Evolutionary conservation across 2,113 vertebrate species (phyloP), one percentile per base, ranked within the genome.

Genomic region (Apteryx mantelli): DNA sequence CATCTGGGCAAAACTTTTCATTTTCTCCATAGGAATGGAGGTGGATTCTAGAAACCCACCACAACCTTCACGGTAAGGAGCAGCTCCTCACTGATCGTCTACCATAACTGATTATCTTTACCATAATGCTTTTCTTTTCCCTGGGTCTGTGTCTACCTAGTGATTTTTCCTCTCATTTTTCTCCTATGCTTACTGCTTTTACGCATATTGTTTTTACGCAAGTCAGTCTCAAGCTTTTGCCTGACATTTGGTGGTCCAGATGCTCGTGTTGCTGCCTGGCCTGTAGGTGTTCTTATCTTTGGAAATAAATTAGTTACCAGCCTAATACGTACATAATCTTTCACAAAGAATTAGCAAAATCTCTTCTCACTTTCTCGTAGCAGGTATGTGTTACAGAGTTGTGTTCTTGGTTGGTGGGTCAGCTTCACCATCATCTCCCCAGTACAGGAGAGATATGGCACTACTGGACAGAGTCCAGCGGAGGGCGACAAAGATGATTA

Each of bases 231-330:
- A 64, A 92, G n/a, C 8, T 66, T 73, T 93, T 89, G 19, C 77
- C 61, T 91, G 80, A 66, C 89, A 89, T 95, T 93, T 95, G 91
- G 81, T 84, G 11, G 77, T 91, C 86, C 92, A 96, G 94, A 82
- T 94, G 95, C 80, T 97, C 83, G 30, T 3, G 32, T 91, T 2
- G 3, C 70, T 88, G 78, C 53, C 86, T 4, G 6, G 82, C 84
- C 66, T 77, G 66, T 70, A 71, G 63, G 53, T 89, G 70, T 86
- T 32, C 58, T 96, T 91, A 69, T 66, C 82, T 83, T 81, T 78
- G 64, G 82, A 88, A 94, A 90, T 93, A 91, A 86, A 80, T 66
- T 73, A 74, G 71, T n/a, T 88, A 44, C 4, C 48, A 34, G 66
- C 24, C 26, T 85, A 92, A 75, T 91, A 48, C 0, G 0, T 36